Evolutionary conservation across 2,888 invertebrate species (phyloP), one percentile per base, ranked within the genome.

Genomic region (Reticulitermes lucifugus): DNA sequence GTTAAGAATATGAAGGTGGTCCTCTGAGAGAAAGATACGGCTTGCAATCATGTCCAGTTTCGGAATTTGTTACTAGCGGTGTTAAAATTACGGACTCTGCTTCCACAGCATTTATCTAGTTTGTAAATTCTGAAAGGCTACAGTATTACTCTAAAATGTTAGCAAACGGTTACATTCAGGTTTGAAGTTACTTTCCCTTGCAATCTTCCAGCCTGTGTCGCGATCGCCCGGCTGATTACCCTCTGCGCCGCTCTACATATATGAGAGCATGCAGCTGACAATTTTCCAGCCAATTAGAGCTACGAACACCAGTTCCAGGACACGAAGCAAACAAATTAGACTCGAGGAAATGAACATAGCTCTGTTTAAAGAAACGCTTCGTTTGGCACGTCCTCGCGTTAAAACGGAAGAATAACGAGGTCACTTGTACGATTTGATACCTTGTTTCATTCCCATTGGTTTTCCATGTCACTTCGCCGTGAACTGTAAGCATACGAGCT

Each of bases 311-410:
- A 25, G 60, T 60, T 22, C 60, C n/a, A 60, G 60, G 60, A 60
- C 60, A 60, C 46, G 46, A 60, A 14, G 65, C 65, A 65, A n/a
- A 65, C 65, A 65, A 65, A 65, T 65, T 65, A 65, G n/a, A 65
- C 65, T 0, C 65, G 65, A 65, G 65, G 25, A 65, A 65, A 65
- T 65, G 65, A 65, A 65, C 65, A 65, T 65, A 65, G 65, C 9
- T 65, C 25, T 65, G 65, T 65, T 65, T 65, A n/a, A 65, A 65
- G 65, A 12, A 25, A 65, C 65, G 65, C 65, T 25, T 65, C 65
- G 65, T 65, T 65, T 65, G 65, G n/a, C 65, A 65, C 65, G 65
- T 65, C 65, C 65, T 65, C n/a, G 6, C 25, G n/a, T n/a, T 25
- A 25, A 65, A 25, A 65, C 12, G 6, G n/a, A 65, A 65, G 65